phyloP scores from a whole-genome alignment of 2,888 invertebrate species.

The Halictus quadricinctus region DNA sequence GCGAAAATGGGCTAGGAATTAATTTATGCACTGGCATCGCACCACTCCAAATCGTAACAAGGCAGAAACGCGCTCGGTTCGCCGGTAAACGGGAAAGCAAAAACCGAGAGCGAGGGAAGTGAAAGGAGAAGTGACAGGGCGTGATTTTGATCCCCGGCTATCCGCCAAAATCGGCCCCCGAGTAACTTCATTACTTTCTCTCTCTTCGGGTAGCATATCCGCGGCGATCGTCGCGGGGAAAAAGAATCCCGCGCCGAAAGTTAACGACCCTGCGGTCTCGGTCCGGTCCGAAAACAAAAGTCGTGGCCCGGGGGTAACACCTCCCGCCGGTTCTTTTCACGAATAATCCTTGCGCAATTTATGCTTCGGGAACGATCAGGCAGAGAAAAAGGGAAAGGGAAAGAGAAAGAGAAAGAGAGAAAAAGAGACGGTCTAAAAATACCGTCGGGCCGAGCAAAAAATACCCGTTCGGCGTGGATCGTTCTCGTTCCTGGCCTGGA shows the following conservation, averaged over 20 bases:
- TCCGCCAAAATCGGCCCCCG: neutral
- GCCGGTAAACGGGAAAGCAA: neutral
- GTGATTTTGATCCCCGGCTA: slow-evolving; percentile 17
- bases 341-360: slow-evolving; percentile 29
- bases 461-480: neutral
- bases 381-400: neutral
- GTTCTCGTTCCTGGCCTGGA: neutral
- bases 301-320: neutral
- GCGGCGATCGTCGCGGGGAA: slow-evolving; percentile 10
- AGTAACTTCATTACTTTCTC: neutral
- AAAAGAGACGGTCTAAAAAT: neutral
- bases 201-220: neutral
- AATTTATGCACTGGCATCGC: neutral
- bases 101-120: slow-evolving; percentile 15
- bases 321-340: neutral
- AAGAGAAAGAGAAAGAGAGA: neutral
- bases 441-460: neutral
- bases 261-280: slow-evolving; percentile 32
- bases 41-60: neutral
- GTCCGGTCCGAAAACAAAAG: slow-evolving; percentile 20
- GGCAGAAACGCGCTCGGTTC: neutral
- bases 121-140: slow-evolving; percentile 16
- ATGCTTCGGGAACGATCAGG: slow-evolving; percentile 45
- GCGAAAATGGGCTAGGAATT: neutral
- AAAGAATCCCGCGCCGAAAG: slow-evolving; percentile 17